These are phyloP conservation scores for Halcyon leucocephala DNA, from an alignment of 2,797 vertebrate species.

Conservation along the genomic window DNA sequence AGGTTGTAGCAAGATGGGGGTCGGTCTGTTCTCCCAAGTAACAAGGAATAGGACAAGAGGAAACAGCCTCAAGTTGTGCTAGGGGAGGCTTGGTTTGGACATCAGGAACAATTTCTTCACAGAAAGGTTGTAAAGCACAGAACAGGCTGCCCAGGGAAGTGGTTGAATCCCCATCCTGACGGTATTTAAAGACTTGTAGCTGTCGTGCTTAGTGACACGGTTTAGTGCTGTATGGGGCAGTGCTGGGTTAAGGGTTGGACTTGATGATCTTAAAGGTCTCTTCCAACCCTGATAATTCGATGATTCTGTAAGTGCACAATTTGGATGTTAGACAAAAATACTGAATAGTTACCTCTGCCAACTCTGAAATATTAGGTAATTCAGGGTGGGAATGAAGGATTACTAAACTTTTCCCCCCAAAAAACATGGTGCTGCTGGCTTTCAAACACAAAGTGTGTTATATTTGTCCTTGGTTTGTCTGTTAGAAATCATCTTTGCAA, in stretches of 20 bases:
- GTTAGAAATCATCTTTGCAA: background rate
- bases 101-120: too few species aligned
- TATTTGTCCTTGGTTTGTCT: background rate
- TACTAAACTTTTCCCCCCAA: background rate
- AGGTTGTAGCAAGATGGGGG: too few species aligned
- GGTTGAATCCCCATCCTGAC: too few species aligned
- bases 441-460: background rate
- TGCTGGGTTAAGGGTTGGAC: background rate
- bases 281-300: background rate
- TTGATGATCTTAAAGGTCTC: background rate
- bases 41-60: too few species aligned
- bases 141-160: too few species aligned
- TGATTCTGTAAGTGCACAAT: background rate
- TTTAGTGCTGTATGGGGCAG: background rate
- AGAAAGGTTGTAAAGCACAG: too few species aligned
- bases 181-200: background rate
- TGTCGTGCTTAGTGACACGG: background rate
- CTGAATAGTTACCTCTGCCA: background rate
- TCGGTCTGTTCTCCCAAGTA: too few species aligned
- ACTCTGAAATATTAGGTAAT: background rate
- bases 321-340: background rate
- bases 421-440: background rate
- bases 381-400: background rate
- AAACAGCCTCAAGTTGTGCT: too few species aligned
- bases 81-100: too few species aligned